Base-by-base conservation (phyloP, 2,113 vertebrate genomes). In the Grallaria varia region DNA sequence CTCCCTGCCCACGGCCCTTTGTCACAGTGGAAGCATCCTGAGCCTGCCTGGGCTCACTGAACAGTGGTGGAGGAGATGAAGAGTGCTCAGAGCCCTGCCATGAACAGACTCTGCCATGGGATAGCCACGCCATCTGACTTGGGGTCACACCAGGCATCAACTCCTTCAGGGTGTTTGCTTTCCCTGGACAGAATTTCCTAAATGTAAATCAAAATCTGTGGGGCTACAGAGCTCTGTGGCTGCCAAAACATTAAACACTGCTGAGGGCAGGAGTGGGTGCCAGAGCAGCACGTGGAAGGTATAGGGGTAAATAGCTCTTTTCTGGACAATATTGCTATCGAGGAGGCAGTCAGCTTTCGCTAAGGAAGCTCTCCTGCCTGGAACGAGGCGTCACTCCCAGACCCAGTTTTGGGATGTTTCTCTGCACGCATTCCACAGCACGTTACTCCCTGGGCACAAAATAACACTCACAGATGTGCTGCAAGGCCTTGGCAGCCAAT, bases 31-130 rank as follows among this genome's bases (percentile, higher is more conserved):
- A 33, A 86, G 72, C 35, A 47, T 40, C 35, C 19, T 60, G 67
- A 94, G 23, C 62, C 71, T 44, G 14, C 37, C 37, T 14, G 45
- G 55, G 37, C n/a, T 78, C 25, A 45, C 1, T 35, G 25, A 76
- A 60, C 42, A 52, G 31, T 0, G 0, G 31, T 0, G 0, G 15
- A 37, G 14, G 20, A 63, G 62, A 56, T 1, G 4, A 71, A n/a
- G 40, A 58, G 14, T 8, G 9, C 44, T 14, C 7, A 8, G 23
- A 86, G 49, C 23, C 39, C 14, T 9, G 1, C 3, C 31, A 22
- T 0, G 8, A 89, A 15, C 42, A 84, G 60, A 44, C 6, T 22
- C 28, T 37, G 71, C 7, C 4, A 1, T 69, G 62, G 45, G 22
- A 30, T 15, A 28, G 25, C 22, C 8, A 2, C 6, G 5, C 52